A percentile compares a stretch with the other conserved stretches of the same genome.
Conservation (phyloP, 2,888 invertebrate species). For the Chrysolina haemoptera region DNA sequence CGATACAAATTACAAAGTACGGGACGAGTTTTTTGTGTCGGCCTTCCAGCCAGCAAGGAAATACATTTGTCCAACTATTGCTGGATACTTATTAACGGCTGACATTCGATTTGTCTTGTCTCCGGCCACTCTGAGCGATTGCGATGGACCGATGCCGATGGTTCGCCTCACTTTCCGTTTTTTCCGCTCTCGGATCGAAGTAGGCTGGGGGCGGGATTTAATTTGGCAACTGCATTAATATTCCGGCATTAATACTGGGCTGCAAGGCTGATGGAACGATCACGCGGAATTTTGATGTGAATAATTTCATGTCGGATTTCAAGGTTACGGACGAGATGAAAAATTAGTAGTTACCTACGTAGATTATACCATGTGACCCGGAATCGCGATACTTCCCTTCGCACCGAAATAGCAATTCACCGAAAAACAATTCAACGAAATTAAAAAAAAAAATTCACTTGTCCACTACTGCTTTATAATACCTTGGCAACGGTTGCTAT, state of each 20-base stretch:
- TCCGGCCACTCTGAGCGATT: slow-evolving; percentile 68
- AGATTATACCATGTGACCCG: too few species aligned
- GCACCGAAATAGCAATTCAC: too few species aligned
- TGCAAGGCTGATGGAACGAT: slow-evolving; percentile 60
- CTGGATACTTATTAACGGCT: slow-evolving; percentile 72
- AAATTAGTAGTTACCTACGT: too few species aligned
- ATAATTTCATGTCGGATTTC: too few species aligned
- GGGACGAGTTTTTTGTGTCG: slow-evolving; percentile 69
- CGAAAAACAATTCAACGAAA: too few species aligned
- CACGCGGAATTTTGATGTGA: too few species aligned
- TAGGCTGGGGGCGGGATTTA: slow-evolving; percentile 64
- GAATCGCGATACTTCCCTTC: too few species aligned
- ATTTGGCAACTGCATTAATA: slow-evolving; percentile 67
- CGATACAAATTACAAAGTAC: slow-evolving; percentile 71
- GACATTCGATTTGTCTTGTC: slow-evolving; percentile 73
- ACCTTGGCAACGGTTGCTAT: too few species aligned
- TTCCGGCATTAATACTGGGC: slow-evolving; percentile 64
- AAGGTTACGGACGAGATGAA: too few species aligned
- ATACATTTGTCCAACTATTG: slow-evolving; percentile 71
- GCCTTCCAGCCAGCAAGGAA: slow-evolving; percentile 67
- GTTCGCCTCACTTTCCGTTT: slow-evolving; percentile 47
- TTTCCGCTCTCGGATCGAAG: slow-evolving; percentile 48
- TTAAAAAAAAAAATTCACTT: too few species aligned
- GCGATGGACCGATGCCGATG: slow-evolving; percentile 52
- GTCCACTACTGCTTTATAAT: too few species aligned